Conservation (phyloP, 2,113 vertebrate species). For the Callipepla californica region DNA sequence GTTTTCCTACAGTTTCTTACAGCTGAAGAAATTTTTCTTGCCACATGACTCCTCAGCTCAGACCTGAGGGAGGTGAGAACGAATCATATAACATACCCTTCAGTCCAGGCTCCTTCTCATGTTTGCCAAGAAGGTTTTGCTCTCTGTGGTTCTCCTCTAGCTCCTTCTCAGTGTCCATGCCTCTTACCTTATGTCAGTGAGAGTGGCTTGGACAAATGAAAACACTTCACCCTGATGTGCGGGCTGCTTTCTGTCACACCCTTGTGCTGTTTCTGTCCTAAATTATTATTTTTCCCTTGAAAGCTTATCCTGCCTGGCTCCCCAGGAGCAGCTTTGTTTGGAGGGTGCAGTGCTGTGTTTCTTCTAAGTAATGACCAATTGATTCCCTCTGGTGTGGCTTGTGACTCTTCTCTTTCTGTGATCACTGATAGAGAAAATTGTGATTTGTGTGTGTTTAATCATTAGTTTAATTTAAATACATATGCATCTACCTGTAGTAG, state of each 20-base stretch:
- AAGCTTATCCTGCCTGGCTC: neutral
- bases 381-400: slow-evolving; percentile 5
- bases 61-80: neutral
- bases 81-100: neutral
- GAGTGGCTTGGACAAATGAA: neutral
- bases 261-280: neutral
- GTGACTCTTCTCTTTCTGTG: neutral
- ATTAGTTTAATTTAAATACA: neutral
- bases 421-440: neutral
- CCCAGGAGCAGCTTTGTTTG: neutral
- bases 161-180: neutral
- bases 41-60: neutral
- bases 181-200: neutral
- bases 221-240: neutral
- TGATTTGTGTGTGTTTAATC: neutral
- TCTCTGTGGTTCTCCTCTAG: neutral
- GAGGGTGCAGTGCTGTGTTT: neutral
- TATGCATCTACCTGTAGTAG: neutral
- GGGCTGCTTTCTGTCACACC: neutral
- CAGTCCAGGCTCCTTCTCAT: neutral
- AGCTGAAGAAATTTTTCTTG: neutral
- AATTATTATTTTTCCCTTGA: neutral
- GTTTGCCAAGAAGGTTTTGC: slow-evolving; percentile 50
- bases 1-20: neutral
- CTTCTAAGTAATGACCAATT: neutral